phyloP scores from a whole-genome alignment of 2,888 invertebrate genomes.

The Conchocele bisecta region DNA sequence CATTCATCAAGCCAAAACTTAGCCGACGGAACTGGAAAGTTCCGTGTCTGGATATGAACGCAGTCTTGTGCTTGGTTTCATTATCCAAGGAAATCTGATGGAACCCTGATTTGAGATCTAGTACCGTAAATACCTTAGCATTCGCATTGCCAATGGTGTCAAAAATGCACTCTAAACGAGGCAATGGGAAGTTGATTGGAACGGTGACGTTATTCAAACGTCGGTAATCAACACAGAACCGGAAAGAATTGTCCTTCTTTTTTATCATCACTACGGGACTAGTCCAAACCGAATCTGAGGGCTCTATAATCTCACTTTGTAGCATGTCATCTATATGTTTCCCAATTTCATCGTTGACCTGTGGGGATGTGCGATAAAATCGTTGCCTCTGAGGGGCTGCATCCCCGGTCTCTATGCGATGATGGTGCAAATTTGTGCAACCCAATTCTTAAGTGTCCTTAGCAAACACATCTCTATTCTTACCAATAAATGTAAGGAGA shows the following conservation, averaged over 20 bases:
- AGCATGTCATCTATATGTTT: conserved; percentile 46
- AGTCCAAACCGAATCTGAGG: conserved; percentile 44
- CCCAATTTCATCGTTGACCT: conserved; percentile 25
- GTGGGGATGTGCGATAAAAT: conserved; percentile 28
- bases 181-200: conserved; percentile 46
- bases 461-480: no score
- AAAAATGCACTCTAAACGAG: conserved; percentile 40
- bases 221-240: conserved; percentile 55
- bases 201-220: conserved; percentile 19
- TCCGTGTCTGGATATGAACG: no score
- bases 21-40: no score
- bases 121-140: conserved; percentile 24
- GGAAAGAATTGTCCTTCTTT: conserved; percentile 37
- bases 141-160: conserved; percentile 29
- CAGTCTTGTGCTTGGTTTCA: conserved; percentile 21
- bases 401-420: conserved; percentile 45
- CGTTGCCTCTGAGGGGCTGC: conserved; percentile 39
- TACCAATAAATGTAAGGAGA: no score
- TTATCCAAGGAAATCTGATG: conserved; percentile 38
- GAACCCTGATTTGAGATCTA: conserved; percentile 26
- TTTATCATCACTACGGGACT: conserved; percentile 49
- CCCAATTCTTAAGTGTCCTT: no score
- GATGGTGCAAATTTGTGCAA: conserved; percentile 10
- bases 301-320: conserved; percentile 48
- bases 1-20: no score